Conservation (phyloP, 1,140 invertebrate species). For the Solen grandis region DNA sequence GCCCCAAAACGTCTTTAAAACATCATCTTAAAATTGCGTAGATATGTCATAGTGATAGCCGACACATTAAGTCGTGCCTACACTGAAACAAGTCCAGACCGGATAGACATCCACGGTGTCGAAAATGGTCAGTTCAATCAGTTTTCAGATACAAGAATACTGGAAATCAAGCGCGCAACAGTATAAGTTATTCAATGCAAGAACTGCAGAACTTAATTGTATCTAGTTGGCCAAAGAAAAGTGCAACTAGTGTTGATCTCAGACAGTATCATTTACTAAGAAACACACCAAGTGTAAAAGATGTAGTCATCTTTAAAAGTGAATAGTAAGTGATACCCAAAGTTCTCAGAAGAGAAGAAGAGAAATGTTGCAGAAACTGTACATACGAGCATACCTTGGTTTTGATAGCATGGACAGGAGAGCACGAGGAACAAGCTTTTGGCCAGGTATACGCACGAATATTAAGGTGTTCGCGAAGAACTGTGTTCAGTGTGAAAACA, state of each 20-base stretch:
- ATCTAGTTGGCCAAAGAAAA: constrained; percentile 36
- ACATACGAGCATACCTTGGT: too few species aligned
- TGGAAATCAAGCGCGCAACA: constrained; percentile 16
- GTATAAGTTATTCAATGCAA: neutral
- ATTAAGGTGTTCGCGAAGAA: neutral
- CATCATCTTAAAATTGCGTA: too few species aligned
- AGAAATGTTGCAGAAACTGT: too few species aligned
- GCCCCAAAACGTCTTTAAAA: too few species aligned
- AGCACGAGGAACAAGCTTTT: neutral
- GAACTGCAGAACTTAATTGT: constrained; percentile 25
- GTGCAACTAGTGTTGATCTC: constrained; percentile 19
- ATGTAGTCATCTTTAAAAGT: too few species aligned
- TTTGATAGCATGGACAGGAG: constrained; percentile 2
- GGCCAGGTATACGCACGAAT: neutral
- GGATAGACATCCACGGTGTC: too few species aligned
- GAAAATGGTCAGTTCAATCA: too few species aligned
- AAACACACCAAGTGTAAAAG: constrained; percentile 17
- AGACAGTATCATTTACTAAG: constrained; percentile 23
- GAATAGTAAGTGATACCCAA: neutral
- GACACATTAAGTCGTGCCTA: too few species aligned
- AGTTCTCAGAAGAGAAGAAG: neutral
- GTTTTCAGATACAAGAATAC: too few species aligned
- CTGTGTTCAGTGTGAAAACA: constrained; percentile 3
- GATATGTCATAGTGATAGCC: too few species aligned
- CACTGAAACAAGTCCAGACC: too few species aligned